Conservation (phyloP, 1,140 invertebrate species). For the Triops cancriformis region DNA sequence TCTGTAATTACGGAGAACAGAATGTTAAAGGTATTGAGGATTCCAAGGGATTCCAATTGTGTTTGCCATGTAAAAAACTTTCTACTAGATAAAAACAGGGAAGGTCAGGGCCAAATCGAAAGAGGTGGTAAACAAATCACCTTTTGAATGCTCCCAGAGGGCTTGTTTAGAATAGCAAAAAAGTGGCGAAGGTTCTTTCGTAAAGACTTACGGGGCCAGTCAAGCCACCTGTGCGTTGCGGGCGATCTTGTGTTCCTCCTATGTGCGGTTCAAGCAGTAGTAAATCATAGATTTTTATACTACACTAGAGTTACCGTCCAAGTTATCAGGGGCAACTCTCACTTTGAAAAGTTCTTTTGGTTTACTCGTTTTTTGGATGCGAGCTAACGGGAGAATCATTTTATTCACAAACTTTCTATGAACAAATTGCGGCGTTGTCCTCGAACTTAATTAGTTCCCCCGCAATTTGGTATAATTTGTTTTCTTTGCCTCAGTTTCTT, state of each 20-base stretch:
- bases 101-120: slow-evolving; percentile 4
- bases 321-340: background rate
- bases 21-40: too few species aligned
- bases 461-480: background rate
- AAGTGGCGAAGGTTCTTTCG: background rate
- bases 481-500: too few species aligned
- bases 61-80: background rate
- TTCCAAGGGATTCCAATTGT: too few species aligned
- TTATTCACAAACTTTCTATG: background rate
- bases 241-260: background rate
- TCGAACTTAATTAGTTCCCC: background rate
- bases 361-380: background rate
- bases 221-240: background rate
- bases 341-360: background rate
- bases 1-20: too few species aligned
- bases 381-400: background rate
- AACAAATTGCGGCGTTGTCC: background rate
- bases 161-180: background rate
- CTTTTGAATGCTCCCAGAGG: background rate
- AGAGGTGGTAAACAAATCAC: slow-evolving; percentile 9
- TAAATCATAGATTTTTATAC: background rate
- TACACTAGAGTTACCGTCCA: background rate
- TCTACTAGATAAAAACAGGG: background rate
- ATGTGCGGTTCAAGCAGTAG: background rate
- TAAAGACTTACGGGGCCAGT: background rate